A percentile compares a stretch with the other conserved stretches of the same genome.
Conservation (phyloP, 2,113 vertebrate species). For the Guaruba guarouba region DNA sequence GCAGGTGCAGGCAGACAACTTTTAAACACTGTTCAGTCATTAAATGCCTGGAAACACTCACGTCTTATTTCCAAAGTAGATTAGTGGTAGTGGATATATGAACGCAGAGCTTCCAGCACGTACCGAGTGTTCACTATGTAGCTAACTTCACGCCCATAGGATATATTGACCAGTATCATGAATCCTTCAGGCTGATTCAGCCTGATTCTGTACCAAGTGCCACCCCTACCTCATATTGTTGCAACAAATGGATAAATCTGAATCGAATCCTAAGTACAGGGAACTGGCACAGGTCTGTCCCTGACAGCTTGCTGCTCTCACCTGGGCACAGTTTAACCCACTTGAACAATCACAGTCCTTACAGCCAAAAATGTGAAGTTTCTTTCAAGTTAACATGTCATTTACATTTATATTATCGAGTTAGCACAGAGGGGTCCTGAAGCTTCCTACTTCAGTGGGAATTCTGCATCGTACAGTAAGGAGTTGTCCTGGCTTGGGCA, state of each 20-base stretch:
- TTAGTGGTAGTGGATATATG: not conserved
- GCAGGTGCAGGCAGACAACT: not conserved
- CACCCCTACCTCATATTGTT: rapidly evolving
- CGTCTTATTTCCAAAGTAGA: not conserved
- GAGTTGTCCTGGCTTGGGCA: not conserved
- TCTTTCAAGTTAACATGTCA: not conserved
- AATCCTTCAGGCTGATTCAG: not conserved
- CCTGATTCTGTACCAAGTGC: not conserved
- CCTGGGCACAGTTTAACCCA: not conserved
- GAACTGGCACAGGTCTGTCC: not conserved
- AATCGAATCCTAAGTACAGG: not conserved
- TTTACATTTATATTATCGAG: not conserved
- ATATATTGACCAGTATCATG: not conserved
- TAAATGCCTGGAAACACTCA: not conserved
- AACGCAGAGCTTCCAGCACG: not conserved
- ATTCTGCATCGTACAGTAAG: not conserved
- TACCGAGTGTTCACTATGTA: rapidly evolving
- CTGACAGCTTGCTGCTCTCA: not conserved
- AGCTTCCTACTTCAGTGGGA: not conserved
- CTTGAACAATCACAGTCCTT: not conserved
- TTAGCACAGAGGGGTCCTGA: not conserved
- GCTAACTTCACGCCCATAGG: not conserved
- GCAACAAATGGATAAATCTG: not conserved
- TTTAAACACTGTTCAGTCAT: not conserved
- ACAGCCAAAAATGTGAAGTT: not conserved